Percentiles rank a stretch among this genome's conserved stretches.
Evolutionary conservation across 2,888 invertebrate genomes (phyloP).

Genomic region (Latrodectus hesperus): DNA sequence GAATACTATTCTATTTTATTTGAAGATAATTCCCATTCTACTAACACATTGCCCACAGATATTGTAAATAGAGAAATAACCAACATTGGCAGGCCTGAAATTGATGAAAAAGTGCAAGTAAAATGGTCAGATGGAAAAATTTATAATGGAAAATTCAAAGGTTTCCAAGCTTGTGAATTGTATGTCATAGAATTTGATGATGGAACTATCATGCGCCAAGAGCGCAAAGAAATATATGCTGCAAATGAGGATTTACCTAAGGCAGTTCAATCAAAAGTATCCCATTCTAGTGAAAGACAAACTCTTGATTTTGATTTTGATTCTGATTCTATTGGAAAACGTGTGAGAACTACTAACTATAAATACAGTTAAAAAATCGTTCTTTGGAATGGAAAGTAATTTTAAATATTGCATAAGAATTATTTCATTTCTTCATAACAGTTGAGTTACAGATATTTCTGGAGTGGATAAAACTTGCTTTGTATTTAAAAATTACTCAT

Average conservation of each 20-base stretch:
- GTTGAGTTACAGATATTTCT: no score
- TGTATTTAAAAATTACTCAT: no score
- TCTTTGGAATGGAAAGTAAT: no score
- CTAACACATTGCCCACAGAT: conserved; percentile 79
- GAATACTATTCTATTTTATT: conserved; percentile 80
- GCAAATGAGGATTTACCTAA: conserved; percentile 79
- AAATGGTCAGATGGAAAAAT: conserved; percentile 78
- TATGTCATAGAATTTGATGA: conserved; percentile 75
- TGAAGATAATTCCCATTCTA: conserved; percentile 79
- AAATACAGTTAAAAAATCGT: conserved; percentile 43
- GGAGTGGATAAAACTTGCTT: no score
- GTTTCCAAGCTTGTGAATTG: conserved; percentile 72
- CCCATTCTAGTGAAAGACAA: conserved; percentile 74
- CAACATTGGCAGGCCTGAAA: conserved; percentile 74
- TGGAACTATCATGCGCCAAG: conserved; percentile 76
- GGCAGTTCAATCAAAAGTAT: conserved; percentile 77
- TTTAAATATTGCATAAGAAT: no score
- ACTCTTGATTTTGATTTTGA: conserved; percentile 68
- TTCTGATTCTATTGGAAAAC: conserved; percentile 47
- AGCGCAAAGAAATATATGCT: conserved; percentile 78
- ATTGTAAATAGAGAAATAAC: conserved; percentile 74
- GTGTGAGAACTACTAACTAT: conserved; percentile 54
- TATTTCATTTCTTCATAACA: no score
- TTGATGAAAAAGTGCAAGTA: conserved; percentile 78
- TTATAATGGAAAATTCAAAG: conserved; percentile 77